Conservation (phyloP, 2,888 invertebrate genomes). For the Meloe dianella region DNA sequence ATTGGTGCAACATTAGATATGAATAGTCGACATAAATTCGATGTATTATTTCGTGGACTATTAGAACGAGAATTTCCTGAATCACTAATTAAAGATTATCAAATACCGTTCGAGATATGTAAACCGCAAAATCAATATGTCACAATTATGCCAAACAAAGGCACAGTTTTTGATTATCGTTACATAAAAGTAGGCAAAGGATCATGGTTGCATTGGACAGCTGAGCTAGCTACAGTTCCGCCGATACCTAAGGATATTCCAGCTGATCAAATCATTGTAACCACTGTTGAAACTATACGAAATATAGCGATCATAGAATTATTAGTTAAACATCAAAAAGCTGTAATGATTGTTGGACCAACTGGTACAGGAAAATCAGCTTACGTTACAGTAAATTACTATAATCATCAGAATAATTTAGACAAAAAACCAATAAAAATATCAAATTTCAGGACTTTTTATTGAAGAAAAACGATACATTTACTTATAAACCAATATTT, state of each 20-base stretch:
- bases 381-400: conserved; percentile 76
- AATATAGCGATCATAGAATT: conserved; percentile 80
- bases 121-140: conserved; percentile 55
- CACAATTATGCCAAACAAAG: conserved; percentile 63
- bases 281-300: conserved; percentile 88
- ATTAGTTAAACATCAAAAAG: conserved; percentile 80
- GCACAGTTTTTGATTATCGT: conserved; percentile 86
- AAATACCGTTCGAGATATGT: neutral
- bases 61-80: conserved; percentile 81
- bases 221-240: conserved; percentile 52
- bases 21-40: conserved; percentile 76
- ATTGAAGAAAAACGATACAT: conserved; percentile 78
- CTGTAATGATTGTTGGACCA: conserved; percentile 88
- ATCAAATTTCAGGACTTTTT: conserved; percentile 70
- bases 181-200: conserved; percentile 87
- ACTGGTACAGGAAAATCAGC: conserved; percentile 96
- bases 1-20: conserved; percentile 83
- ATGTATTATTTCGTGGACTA: conserved; percentile 78
- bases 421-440: too few species aligned
- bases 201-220: conserved; percentile 73
- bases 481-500: conserved; percentile 81
- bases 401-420: conserved; percentile 76
- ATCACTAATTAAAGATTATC: neutral
- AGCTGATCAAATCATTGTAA: conserved; percentile 94
- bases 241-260: conserved; percentile 87